phyloP scores from a whole-genome alignment of 2,113 vertebrate species.

The Uria lomvia region DNA sequence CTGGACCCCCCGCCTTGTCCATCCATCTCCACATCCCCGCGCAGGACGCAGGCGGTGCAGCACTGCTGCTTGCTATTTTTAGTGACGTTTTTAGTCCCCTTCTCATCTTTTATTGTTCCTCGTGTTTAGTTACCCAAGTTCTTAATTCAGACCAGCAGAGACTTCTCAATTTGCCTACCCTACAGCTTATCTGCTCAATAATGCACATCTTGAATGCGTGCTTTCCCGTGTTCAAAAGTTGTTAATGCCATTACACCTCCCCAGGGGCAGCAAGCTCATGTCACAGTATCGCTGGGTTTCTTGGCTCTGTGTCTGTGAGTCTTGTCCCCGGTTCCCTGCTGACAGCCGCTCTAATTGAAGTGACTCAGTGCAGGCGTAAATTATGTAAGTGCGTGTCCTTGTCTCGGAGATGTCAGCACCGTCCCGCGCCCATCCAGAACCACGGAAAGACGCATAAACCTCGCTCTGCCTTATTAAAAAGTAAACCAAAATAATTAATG shows the following conservation, averaged over 20 bases:
- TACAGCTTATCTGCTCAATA: not conserved
- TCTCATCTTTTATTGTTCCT: not conserved
- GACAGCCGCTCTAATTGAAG: not conserved
- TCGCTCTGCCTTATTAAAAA: not conserved
- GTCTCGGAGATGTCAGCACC: not conserved
- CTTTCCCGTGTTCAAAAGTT: not conserved
- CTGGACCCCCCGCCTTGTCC: not conserved
- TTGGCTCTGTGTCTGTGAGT: not conserved
- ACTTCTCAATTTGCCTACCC: not conserved
- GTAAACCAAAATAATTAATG: conserved; percentile 46
- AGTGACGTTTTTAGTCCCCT: not conserved
- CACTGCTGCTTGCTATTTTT: not conserved
- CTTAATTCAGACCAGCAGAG: not conserved
- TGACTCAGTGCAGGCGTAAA: not conserved
- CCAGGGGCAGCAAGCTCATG: conserved; percentile 16
- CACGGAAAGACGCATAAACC: not conserved
- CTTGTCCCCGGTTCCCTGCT: not conserved
- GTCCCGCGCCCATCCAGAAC: accelerated
- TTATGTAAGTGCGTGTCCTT: not conserved
- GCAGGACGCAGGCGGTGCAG: accelerated
- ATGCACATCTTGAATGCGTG: not conserved
- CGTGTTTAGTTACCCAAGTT: not conserved
- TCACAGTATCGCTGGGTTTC: not conserved
- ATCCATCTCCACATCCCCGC: accelerated
- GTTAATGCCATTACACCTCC: conserved; percentile 56